Evolutionary conservation across 1,140 invertebrate species (phyloP).

Genomic region (Drosophila cardini): DNA sequence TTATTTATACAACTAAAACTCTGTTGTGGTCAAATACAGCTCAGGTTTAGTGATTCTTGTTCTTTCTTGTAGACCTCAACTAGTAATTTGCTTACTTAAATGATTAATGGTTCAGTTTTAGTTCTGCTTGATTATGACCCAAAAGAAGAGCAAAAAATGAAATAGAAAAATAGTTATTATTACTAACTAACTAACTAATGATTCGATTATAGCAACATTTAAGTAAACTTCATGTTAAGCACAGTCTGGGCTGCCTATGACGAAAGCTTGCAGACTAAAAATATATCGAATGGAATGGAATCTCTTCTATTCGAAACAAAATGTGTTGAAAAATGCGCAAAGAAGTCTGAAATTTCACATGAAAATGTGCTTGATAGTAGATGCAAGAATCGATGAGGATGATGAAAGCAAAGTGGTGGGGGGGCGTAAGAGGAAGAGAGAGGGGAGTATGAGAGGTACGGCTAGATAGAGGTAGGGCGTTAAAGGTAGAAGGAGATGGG

Average conservation of each 20-base stretch:
- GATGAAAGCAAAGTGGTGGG: background rate
- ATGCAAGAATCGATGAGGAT: background rate
- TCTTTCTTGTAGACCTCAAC: too few relatives aligned
- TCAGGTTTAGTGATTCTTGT: too few relatives aligned
- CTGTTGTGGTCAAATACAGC: too few relatives aligned
- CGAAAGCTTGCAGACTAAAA: background rate
- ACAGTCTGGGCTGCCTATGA: background rate
- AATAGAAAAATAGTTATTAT: background rate
- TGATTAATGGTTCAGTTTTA: too few relatives aligned
- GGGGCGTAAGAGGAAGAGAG: background rate
- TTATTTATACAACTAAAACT: too few relatives aligned
- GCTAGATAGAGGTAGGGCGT: background rate
- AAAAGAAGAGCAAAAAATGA: background rate
- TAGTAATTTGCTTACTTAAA: too few relatives aligned
- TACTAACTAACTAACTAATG: background rate
- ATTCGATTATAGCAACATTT: background rate
- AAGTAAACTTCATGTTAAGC: conserved; percentile 5
- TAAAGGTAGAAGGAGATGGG: background rate
- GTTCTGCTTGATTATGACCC: background rate
- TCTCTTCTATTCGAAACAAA: conserved; percentile 12
- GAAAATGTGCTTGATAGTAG: conserved; percentile 6
- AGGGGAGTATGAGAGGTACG: background rate
- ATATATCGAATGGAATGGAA: conserved; percentile 22
- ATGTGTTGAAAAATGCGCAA: conserved; percentile 25
- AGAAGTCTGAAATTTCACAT: conserved; percentile 28